Evolutionary conservation across 1,140 invertebrate genomes (phyloP).

Genomic region (Nasonia vitripennis): DNA sequence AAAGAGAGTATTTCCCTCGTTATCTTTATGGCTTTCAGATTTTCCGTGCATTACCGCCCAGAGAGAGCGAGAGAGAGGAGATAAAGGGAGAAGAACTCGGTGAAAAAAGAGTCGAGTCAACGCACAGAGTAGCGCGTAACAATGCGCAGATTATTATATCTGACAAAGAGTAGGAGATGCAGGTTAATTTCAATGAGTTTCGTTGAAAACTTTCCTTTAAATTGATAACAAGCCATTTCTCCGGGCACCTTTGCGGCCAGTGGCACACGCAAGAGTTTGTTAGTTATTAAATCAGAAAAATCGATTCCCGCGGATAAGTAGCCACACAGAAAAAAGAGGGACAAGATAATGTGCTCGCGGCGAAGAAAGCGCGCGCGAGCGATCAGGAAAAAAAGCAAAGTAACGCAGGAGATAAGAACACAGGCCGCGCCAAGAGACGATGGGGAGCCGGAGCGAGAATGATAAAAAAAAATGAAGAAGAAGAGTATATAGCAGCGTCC

Average conservation of each 20-base stretch:
- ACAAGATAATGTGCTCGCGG: not conserved
- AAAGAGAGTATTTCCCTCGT: not conserved
- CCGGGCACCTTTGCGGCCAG: not conserved
- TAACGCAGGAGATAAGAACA: not conserved
- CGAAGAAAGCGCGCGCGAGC: not conserved
- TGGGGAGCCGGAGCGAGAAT: not conserved
- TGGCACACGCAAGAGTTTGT: not conserved
- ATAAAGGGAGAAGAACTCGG: not conserved
- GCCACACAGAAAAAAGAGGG: not conserved
- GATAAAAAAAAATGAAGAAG: not conserved
- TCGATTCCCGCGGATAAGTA: not conserved
- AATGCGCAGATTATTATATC: not conserved
- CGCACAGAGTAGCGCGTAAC: not conserved
- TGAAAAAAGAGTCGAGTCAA: not conserved
- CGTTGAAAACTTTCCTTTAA: not conserved
- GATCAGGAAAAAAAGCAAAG: not conserved
- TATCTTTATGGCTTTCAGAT: conserved; percentile 1
- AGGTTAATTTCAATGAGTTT: not conserved
- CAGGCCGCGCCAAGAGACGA: not conserved
- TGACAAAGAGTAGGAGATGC: not conserved
- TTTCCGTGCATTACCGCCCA: not conserved
- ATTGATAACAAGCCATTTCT: not conserved
- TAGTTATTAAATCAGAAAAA: conserved; percentile 5
- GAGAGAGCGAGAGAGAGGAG: not conserved
- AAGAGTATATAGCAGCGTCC: not conserved